Conservation (phyloP, 2,888 invertebrate species). For the Ectropis crepuscularia region DNA sequence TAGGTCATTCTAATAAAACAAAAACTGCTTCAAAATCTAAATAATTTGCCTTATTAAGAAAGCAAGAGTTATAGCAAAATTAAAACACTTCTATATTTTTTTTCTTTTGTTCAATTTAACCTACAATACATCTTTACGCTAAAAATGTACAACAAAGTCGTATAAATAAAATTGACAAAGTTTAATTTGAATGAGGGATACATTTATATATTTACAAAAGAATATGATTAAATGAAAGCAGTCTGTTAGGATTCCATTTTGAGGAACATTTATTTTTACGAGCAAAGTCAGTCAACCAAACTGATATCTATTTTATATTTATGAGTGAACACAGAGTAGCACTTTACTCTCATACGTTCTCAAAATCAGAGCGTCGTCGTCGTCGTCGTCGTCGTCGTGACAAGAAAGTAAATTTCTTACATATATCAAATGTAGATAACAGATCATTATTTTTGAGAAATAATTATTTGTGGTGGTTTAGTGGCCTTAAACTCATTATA, state of each 20-base stretch:
- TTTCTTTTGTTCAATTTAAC: too few species aligned
- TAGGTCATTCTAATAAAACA: too few species aligned
- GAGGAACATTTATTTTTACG: constrained; percentile 9
- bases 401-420: background rate
- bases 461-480: too few species aligned
- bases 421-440: too few species aligned
- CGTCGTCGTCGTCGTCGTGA: background rate
- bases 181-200: background rate
- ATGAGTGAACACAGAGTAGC: constrained; percentile 15
- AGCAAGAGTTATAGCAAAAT: too few species aligned
- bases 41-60: too few species aligned
- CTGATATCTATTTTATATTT: constrained; percentile 15
- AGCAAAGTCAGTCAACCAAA: constrained; percentile 10
- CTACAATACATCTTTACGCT: too few species aligned
- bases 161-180: background rate
- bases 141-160: too few species aligned
- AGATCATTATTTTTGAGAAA: too few species aligned
- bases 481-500: too few species aligned
- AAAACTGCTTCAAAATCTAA: too few species aligned
- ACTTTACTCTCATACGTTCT: constrained; percentile 4
- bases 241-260: constrained; percentile 8
- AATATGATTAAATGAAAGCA: constrained; percentile 4
- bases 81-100: too few species aligned
- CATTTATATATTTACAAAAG: background rate
- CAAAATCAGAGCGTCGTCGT: background rate